phyloP scores from a whole-genome alignment of 2,113 vertebrate species.

The Periophthalmus modestus region DNA sequence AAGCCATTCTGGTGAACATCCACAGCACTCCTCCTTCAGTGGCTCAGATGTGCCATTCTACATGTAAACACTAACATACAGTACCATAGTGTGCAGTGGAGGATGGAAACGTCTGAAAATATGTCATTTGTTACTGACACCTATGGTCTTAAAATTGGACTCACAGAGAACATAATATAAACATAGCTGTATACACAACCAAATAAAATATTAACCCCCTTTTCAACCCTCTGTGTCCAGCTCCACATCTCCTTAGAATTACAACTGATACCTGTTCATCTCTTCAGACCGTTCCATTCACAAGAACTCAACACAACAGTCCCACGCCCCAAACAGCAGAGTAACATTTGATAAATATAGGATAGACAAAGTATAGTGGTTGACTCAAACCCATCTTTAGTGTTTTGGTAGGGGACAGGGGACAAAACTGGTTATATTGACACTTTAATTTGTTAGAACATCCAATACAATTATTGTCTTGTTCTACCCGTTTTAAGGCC shows the following conservation, averaged over 20 bases:
- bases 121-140: constrained; percentile 33
- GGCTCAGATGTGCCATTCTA: constrained; percentile 29
- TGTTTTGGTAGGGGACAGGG: constrained; percentile 63
- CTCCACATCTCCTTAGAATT: constrained; percentile 28
- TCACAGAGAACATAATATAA: constrained; percentile 25
- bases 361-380: constrained; percentile 65
- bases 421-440: constrained; percentile 73
- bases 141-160: constrained; percentile 25
- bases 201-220: neutral
- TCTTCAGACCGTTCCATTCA: constrained; percentile 63
- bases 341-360: constrained; percentile 57
- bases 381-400: constrained; percentile 77
- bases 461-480: constrained; percentile 81
- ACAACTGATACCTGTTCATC: constrained; percentile 39
- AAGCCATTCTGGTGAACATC: constrained; percentile 35
- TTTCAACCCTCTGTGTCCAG: constrained; percentile 14
- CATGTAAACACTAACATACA: constrained; percentile 46
- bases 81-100: constrained; percentile 42
- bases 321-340: constrained; percentile 59
- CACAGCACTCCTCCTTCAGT: constrained; percentile 39
- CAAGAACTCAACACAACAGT: constrained; percentile 65
- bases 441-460: constrained; percentile 78
- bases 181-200: constrained; percentile 22
- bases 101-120: constrained; percentile 40
- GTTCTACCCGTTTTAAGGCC: constrained; percentile 81